Conservation (phyloP, 2,113 vertebrate genomes). For the Stomatorhinus ivindoensis region DNA sequence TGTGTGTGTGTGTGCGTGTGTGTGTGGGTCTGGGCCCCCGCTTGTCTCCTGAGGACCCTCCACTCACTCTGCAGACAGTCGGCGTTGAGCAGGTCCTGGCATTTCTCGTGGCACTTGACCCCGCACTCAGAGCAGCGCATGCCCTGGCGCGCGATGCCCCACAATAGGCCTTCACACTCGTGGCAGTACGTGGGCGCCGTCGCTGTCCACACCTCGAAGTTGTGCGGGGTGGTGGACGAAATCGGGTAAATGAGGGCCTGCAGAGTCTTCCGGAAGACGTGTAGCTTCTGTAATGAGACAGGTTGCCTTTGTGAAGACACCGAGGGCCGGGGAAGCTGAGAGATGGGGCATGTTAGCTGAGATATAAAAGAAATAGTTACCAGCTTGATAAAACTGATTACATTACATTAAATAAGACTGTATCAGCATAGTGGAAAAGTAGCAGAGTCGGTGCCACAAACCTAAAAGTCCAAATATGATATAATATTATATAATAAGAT, state of each 20-base stretch:
- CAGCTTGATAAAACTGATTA: neutral
- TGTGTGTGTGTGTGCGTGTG: neutral
- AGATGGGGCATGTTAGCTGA: neutral
- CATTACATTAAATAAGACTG: neutral
- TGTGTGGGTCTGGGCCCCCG: neutral
- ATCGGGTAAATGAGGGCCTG: slow-evolving; percentile 99
- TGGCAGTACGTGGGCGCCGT: slow-evolving; percentile 98
- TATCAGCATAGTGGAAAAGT: neutral
- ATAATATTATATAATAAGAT: neutral
- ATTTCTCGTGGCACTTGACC: slow-evolving; percentile 97
- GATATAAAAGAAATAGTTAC: neutral
- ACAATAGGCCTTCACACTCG: slow-evolving; percentile 94
- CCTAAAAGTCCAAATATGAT: neutral
- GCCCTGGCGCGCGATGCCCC: slow-evolving; percentile 96
- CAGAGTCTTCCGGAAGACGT: slow-evolving; percentile 98
- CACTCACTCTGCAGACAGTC: slow-evolving; percentile 93
- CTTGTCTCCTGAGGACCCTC: neutral
- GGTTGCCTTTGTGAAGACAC: neutral
- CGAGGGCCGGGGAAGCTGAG: neutral
- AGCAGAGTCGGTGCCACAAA: neutral
- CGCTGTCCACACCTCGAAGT: slow-evolving; percentile 98
- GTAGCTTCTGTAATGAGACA: slow-evolving; percentile 73
- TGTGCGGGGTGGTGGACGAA: slow-evolving; percentile 95
- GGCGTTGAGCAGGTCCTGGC: slow-evolving; percentile 93
- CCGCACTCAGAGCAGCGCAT: slow-evolving; percentile 96